phyloP scores from a whole-genome alignment of 2,888 invertebrate species.

The Epinotia nisella region DNA sequence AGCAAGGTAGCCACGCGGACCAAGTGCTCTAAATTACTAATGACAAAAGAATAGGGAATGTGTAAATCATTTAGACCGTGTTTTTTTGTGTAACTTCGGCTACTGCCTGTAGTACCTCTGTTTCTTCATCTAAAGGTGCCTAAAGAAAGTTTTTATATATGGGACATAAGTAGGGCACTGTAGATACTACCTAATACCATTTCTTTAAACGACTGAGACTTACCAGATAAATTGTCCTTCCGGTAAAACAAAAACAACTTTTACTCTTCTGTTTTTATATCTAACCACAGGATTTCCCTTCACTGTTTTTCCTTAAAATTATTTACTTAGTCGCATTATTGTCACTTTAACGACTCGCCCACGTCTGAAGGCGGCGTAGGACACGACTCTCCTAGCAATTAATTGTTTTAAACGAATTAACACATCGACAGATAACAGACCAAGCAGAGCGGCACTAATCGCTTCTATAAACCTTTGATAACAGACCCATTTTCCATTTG shows the following conservation, averaged over 20 bases:
- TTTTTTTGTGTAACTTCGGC: no score
- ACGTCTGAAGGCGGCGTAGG: constrained; percentile 22
- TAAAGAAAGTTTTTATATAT: not conserved
- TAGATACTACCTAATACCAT: not conserved
- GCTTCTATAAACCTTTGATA: constrained; percentile 47
- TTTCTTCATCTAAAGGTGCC: no score
- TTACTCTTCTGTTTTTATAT: not conserved
- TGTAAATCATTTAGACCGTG: no score
- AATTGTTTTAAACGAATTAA: constrained; percentile 55
- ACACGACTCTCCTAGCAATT: constrained; percentile 47
- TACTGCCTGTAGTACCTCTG: no score
- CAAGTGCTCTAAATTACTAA: no score
- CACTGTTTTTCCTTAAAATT: not conserved
- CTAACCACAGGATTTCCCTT: not conserved
- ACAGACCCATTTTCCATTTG: constrained; percentile 34
- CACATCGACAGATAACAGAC: constrained; percentile 55
- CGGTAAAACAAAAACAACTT: not conserved
- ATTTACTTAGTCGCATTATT: not conserved
- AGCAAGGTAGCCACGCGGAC: no score
- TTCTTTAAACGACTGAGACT: not conserved
- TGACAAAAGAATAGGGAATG: no score
- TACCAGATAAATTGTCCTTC: not conserved
- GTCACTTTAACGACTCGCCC: not conserved
- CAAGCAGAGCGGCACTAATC: constrained; percentile 45
- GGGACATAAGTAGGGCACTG: not conserved